phyloP scores from a whole-genome alignment of 2,113 vertebrate genomes.

The Ifrita kowaldi region DNA sequence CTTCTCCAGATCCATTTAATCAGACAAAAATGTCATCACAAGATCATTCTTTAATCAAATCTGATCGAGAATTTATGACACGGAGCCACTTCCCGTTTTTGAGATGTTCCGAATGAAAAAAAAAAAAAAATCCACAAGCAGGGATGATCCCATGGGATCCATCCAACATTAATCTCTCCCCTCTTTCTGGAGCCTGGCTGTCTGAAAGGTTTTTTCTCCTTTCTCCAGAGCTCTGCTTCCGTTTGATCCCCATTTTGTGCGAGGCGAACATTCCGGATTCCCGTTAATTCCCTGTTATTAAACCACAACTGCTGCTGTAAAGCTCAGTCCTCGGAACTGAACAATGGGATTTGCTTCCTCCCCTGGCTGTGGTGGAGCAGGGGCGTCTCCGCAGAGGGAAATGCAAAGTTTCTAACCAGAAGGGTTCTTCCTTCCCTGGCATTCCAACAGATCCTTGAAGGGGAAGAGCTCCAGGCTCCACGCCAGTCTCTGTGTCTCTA shows the following conservation, averaged over 20 bases:
- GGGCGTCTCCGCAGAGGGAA: neutral
- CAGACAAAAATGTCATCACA: neutral
- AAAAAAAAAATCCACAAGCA: neutral
- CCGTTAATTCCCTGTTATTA: neutral
- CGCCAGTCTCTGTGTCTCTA: neutral
- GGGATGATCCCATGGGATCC: neutral
- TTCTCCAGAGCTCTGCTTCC: neutral
- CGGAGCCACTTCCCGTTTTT: neutral
- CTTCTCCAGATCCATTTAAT: neutral
- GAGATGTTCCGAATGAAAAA: neutral
- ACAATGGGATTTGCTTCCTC: neutral
- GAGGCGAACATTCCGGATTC: rapidly evolving
- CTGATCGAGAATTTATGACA: neutral
- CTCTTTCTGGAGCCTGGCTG: neutral
- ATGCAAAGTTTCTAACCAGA: neutral
- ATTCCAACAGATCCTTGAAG: neutral
- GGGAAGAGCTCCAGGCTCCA: neutral
- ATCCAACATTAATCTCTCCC: neutral
- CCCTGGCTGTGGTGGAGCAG: neutral
- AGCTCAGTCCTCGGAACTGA: neutral
- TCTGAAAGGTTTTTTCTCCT: neutral
- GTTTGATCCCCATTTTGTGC: neutral
- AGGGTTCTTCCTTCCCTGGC: neutral
- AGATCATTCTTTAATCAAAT: neutral
- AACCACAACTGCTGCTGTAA: neutral